These are phyloP conservation scores for Melanotaenia parkinsoni DNA, from an alignment of 2,797 vertebrate genomes.

Conservation along the genomic window DNA sequence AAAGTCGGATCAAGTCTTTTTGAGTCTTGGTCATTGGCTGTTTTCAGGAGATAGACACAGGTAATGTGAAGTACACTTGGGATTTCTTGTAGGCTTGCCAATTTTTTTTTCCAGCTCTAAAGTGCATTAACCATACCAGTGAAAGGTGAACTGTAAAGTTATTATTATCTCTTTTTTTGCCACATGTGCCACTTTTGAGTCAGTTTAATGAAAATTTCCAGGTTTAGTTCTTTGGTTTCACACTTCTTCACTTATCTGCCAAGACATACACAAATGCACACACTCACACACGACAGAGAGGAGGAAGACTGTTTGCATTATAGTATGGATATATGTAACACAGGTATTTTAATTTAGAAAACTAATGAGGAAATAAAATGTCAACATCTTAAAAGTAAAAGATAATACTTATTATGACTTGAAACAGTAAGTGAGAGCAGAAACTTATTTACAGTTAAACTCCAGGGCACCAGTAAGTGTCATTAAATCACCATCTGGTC, in stretches of 20 bases:
- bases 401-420: not conserved
- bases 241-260: not conserved
- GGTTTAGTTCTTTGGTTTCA: slow-evolving; percentile 4
- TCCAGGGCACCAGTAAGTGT: slow-evolving; percentile 4
- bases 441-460: slow-evolving; percentile 9
- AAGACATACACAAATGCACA: not conserved
- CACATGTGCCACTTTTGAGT: not conserved
- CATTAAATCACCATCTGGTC: slow-evolving; percentile 15
- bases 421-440: not conserved
- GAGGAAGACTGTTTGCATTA: not conserved
- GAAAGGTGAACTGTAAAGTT: not conserved
- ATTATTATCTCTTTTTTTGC: not conserved
- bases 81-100: slow-evolving; percentile 2
- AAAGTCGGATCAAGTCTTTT: slow-evolving; percentile 11
- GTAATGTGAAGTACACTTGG: slow-evolving; percentile 10
- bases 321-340: not conserved
- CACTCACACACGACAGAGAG: not conserved
- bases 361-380: not conserved
- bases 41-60: slow-evolving; percentile 28
- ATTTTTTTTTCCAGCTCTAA: slow-evolving; percentile 4
- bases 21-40: slow-evolving; percentile 23
- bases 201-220: not conserved
- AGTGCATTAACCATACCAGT: not conserved
- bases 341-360: not conserved
- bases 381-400: not conserved